phyloP scores from a whole-genome alignment of 2,113 vertebrate species.

The Gracilinanus agilis region DNA sequence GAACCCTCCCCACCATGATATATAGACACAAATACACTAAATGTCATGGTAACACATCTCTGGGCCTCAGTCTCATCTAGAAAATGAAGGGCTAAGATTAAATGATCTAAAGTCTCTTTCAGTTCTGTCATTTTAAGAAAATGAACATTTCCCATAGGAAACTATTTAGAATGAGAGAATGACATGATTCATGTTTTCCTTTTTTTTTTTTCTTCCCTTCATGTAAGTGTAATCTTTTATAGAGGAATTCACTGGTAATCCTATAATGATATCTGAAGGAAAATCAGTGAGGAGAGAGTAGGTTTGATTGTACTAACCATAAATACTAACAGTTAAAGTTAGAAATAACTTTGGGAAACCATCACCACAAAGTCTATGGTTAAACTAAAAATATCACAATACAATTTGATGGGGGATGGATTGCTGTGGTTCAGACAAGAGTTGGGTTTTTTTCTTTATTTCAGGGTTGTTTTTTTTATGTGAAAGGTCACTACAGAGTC shows the following conservation, averaged over 20 bases:
- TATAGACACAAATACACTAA: not conserved
- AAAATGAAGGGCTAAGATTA: not conserved
- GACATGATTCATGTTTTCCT: slow-evolving; percentile 35
- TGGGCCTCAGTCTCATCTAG: not conserved
- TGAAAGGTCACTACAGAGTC: slow-evolving; percentile 68
- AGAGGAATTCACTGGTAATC: slow-evolving; percentile 56
- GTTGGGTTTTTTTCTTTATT: slow-evolving; percentile 62
- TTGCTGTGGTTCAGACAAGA: slow-evolving; percentile 69
- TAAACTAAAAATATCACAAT: slow-evolving; percentile 74
- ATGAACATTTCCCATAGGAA: slow-evolving; percentile 40
- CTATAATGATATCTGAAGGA: slow-evolving; percentile 43
- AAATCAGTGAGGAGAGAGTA: slow-evolving; percentile 51
- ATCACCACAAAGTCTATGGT: slow-evolving; percentile 63
- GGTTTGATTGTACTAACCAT: slow-evolving; percentile 63
- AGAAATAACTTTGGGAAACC: slow-evolving; percentile 75
- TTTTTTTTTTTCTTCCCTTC: slow-evolving; percentile 21
- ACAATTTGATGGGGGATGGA: slow-evolving; percentile 59
- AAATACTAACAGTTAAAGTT: slow-evolving; percentile 57
- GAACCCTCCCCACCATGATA: not conserved
- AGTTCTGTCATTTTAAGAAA: slow-evolving; percentile 36
- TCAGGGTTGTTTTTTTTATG: slow-evolving; percentile 52
- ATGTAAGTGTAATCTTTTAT: slow-evolving; percentile 21
- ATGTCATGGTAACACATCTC: not conserved
- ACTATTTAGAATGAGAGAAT: not conserved
- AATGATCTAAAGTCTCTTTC: not conserved